Conservation (phyloP, 1,140 invertebrate genomes). For the Caenorhabditis remanei region DNA sequence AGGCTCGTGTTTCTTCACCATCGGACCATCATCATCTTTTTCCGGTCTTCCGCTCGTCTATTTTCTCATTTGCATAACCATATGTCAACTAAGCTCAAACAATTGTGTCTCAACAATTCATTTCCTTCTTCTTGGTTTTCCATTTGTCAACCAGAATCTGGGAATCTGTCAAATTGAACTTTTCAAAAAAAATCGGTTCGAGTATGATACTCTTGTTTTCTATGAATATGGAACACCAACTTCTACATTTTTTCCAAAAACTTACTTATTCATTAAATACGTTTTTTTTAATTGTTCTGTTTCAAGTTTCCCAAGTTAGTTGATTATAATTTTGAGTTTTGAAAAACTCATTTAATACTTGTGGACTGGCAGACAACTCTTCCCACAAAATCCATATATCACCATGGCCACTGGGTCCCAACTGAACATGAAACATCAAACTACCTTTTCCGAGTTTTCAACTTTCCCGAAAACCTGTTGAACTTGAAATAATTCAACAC, state of each 20-base stretch:
- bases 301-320: too few species aligned
- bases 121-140: background rate
- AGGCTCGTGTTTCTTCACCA: constrained; percentile 39
- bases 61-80: constrained; percentile 40
- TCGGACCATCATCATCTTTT: constrained; percentile 23
- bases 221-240: too few species aligned
- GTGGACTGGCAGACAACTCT: too few species aligned
- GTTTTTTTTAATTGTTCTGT: too few species aligned
- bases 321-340: too few species aligned
- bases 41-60: background rate
- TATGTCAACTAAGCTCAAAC: constrained; percentile 21
- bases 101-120: background rate
- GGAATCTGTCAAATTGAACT: too few species aligned
- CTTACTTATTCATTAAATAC: too few species aligned
- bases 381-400: too few species aligned
- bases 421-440: background rate
- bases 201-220: too few species aligned
- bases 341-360: too few species aligned
- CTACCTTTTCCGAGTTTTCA: constrained; percentile 1
- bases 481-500: constrained; percentile 13
- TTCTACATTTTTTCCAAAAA: background rate
- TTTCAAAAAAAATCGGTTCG: too few species aligned
- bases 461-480: background rate
- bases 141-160: background rate
- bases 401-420: too few species aligned